These are phyloP conservation scores for Chromobotia macracanthus DNA, from an alignment of 2,797 vertebrate genomes.

Conservation along the genomic window DNA sequence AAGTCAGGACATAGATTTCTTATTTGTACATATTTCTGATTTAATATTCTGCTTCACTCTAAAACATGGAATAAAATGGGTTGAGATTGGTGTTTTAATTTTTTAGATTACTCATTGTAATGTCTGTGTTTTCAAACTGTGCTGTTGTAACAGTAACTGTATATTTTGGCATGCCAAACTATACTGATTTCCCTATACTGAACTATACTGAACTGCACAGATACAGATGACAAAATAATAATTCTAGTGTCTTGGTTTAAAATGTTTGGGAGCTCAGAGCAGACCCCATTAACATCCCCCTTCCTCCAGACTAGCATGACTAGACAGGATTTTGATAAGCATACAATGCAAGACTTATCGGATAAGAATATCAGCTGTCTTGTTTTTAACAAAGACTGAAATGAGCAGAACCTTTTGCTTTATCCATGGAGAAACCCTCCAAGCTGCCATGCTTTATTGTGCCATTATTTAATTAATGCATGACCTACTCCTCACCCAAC, in stretches of 20 bases:
- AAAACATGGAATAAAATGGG: too few species aligned
- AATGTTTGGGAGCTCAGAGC: constrained; percentile 50
- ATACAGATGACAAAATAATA: constrained; percentile 5
- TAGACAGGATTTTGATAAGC: constrained; percentile 68
- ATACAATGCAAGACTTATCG: constrained; percentile 71
- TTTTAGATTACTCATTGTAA: too few species aligned
- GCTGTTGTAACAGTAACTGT: neutral
- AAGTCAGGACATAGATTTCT: too few species aligned
- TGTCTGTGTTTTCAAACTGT: too few species aligned
- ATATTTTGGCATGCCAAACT: neutral
- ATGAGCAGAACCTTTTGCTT: constrained; percentile 53
- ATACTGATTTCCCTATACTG: neutral
- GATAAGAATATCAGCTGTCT: constrained; percentile 69
- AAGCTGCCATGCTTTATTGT: constrained; percentile 40
- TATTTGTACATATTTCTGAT: too few species aligned
- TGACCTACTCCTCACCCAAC: constrained; percentile 38
- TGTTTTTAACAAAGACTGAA: constrained; percentile 65
- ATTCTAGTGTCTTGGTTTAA: constrained; percentile 1
- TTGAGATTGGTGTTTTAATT: too few species aligned
- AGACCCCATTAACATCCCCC: constrained; percentile 61
- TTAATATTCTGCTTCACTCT: too few species aligned
- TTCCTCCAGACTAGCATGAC: constrained; percentile 33
- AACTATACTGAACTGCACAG: neutral
- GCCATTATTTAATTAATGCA: constrained; percentile 45
- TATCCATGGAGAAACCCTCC: constrained; percentile 41